These are phyloP conservation scores for Charanyca ferruginea DNA, from an alignment of 2,888 invertebrate genomes.

Conservation along the genomic window DNA sequence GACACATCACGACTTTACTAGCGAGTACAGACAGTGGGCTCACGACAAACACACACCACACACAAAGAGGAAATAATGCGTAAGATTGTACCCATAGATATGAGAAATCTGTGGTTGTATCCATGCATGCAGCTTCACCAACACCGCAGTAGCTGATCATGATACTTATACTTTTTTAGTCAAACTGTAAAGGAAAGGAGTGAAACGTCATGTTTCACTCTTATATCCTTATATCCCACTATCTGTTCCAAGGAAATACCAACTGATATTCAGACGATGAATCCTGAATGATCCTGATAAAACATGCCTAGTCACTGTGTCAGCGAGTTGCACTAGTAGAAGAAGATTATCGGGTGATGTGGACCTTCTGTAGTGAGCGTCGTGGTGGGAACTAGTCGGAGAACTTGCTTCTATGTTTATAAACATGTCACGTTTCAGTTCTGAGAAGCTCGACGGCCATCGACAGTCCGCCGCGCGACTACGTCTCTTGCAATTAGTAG, in stretches of 20 bases:
- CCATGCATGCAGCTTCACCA: background rate
- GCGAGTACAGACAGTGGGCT: constrained; percentile 4
- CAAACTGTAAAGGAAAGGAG: background rate
- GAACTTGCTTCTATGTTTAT: constrained; percentile 6
- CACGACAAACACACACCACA: background rate
- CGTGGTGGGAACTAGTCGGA: background rate
- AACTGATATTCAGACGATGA: background rate
- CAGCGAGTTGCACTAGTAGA: too few species aligned
- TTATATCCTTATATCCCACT: background rate
- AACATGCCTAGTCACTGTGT: too few species aligned
- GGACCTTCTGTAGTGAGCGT: background rate
- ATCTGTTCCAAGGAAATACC: background rate
- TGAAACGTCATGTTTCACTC: too few species aligned
- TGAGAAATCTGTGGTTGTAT: too few species aligned
- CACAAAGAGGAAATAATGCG: background rate
- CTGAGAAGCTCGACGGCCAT: constrained; percentile 5
- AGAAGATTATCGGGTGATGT: background rate
- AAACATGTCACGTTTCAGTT: constrained; percentile 29
- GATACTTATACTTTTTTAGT: background rate
- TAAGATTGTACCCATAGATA: too few species aligned
- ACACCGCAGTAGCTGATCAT: too few species aligned
- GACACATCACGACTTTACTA: background rate
- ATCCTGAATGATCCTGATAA: background rate
- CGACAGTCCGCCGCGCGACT: background rate
- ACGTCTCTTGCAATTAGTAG: constrained; percentile 8